Base-by-base conservation (phyloP, 1,140 invertebrate genomes). In the Plutomurus gul region DNA sequence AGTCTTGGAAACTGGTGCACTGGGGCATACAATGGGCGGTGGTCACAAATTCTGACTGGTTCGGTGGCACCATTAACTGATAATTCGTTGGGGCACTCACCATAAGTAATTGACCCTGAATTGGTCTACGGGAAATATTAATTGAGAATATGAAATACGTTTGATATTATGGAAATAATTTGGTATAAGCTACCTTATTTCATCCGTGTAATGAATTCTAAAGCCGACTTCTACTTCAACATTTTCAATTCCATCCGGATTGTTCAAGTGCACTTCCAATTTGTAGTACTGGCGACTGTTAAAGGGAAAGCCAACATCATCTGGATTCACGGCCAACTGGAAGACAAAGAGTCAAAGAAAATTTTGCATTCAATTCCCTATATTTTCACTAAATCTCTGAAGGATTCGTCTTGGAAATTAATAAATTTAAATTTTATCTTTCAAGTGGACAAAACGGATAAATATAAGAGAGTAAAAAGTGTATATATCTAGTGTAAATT, bases 271-370 rank as follows among this genome's bases (percentile, higher is more conserved):
- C 25, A 71, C 39, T 49, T 77, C 78, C 20, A 77, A 20, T 7
- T n/a, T 71, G 5, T 40, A 10, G 37, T 77, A 77, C 22, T 70
- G 8, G 3, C 11, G 27, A 18, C 11, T n/a, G 5, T 36, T 39
- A 13, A 70, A 73, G 8, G 36, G 37, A 20, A 51, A 77, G 16
- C 76, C 76, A 18, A 77, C 76, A 27, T 77, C 37, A 7, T 70
- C 33, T 10, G 76, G 76, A 46, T 33, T 13, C 3, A 46, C 37
- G 7, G 51, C 13, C 4, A 51, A 10, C 60, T 27, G 8, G n/a
- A 73, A 37, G 13, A 13, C 30, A 37, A 10, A 20, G 37, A 39
- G 4, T 20, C 16, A 39, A 20, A 39, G 18, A 73, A 87, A 92
- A 51, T 46, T 16, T 11, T 51, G 40, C n/a, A n/a, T n/a, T 71